Percentiles rank a stretch among this genome's conserved stretches.
Evolutionary conservation across 2,888 invertebrate species (phyloP).

Genomic region (Lochmaea crataegi): DNA sequence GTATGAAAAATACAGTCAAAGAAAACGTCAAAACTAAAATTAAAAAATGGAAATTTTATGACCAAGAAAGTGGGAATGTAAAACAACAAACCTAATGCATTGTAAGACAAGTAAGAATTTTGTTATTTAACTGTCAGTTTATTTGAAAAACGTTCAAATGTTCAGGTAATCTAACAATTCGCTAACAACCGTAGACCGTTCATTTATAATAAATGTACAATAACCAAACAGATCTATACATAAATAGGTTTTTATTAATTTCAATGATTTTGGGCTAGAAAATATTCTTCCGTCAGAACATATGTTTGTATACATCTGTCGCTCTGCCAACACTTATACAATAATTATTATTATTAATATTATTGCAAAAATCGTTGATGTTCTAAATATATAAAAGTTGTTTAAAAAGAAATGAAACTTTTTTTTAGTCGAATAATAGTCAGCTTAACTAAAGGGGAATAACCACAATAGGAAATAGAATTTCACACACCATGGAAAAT

Average conservation of each 20-base stretch:
- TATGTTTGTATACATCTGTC: slow-evolving; percentile 6
- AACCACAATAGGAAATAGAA: no score
- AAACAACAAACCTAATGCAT: no score
- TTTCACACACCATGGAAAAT: no score
- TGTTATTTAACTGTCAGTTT: no score
- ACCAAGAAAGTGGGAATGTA: no score
- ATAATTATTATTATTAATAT: background rate
- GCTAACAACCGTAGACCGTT: background rate
- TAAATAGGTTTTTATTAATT: background rate
- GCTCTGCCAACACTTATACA: slow-evolving; percentile 9
- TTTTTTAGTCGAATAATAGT: background rate
- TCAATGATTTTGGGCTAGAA: background rate
- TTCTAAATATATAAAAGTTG: background rate
- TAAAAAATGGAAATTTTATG: no score
- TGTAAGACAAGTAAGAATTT: no score
- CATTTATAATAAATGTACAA: slow-evolving; percentile 12
- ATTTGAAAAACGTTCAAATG: background rate
- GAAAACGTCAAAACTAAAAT: no score
- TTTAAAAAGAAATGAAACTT: background rate
- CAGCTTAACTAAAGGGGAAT: no score
- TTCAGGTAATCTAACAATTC: background rate
- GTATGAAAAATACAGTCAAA: no score
- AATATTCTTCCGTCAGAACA: background rate
- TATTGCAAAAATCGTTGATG: no score
- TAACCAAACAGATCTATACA: background rate